phyloP scores from a whole-genome alignment of 2,113 vertebrate genomes.

The Cisticola juncidis region DNA sequence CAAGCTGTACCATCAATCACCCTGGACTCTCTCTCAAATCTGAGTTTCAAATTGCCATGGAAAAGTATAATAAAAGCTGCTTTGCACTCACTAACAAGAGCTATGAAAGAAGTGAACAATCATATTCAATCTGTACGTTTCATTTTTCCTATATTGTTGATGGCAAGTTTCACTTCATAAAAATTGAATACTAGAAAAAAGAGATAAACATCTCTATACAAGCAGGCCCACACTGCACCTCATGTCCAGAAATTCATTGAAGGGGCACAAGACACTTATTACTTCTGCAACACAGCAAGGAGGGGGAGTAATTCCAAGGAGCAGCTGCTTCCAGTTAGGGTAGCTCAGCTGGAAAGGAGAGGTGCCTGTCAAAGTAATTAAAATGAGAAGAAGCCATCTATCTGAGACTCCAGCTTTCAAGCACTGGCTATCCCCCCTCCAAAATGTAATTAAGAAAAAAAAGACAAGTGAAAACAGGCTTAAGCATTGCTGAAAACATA shows the following conservation, averaged over 20 bases:
- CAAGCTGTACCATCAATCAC: neutral
- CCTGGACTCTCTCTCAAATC: neutral
- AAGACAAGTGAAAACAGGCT: conserved; percentile 41
- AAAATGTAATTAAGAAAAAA: neutral
- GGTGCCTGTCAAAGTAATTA: conserved; percentile 17
- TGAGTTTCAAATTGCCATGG: neutral
- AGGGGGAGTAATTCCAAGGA: conserved; percentile 12
- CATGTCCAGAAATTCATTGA: neutral
- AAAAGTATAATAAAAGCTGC: neutral
- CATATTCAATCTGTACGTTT: neutral
- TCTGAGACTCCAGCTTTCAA: conserved; percentile 25
- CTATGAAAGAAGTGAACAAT: neutral
- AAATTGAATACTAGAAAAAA: neutral
- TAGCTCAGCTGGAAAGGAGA: conserved; percentile 37
- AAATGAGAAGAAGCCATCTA: neutral
- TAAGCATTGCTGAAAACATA: conserved; percentile 20
- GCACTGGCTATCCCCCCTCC: neutral
- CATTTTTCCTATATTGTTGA: neutral
- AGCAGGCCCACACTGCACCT: neutral
- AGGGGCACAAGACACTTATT: neutral
- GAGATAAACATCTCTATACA: neutral
- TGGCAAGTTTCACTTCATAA: neutral
- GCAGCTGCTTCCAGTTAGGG: conserved; percentile 31
- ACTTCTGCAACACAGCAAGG: neutral
- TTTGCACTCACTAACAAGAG: neutral